Evolutionary conservation across 2,113 vertebrate genomes (phyloP), one percentile per base, ranked within the genome.

Genomic region (Peromyscus polionotus): DNA sequence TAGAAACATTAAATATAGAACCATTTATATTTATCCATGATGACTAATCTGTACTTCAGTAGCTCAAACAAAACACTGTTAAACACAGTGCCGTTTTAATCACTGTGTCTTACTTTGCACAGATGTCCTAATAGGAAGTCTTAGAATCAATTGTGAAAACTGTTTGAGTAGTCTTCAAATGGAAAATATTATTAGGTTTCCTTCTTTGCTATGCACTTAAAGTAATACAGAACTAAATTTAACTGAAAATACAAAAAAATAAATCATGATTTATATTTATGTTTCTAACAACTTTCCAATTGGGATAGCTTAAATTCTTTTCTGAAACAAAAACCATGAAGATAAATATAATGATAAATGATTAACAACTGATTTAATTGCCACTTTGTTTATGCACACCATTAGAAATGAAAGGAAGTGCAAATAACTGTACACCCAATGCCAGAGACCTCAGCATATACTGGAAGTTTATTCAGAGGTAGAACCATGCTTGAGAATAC

Each of bases 51-150:
- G 45, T 3, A 59, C 63, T 79, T 72, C 51, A 57, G 6, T 76
- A 89, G 90, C 39, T 88, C 77, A 81, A 7, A 90, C 5, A 91
- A 95, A 95, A 88, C 65, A 26, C 17, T 59, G 10, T 80, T 42
- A 92, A 81, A 89, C 2, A 73, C 7, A 81, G 39, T 7, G 9
- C 68, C 81, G 24, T 19, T 72, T n/a, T 39, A 72, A 72, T 17
- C 36, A n/a, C 70, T n/a, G 17, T n/a, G 7, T 20, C 87, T 59
- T 88, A 14, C 67, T 93, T 72, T 91, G 20, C 61, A 84, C 51
- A 76, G 24, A 67, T 14, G 48, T 2, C 31, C 7, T 24, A 83
- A 61, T 42, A 24, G 59, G 26, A 77, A 94, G 33, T 42, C n/a
- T 81, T 77, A 87, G 7, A 75, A 65, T 61, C 91, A 85, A 80